Percentiles rank a stretch among this genome's conserved stretches.
Evolutionary conservation across 2,113 vertebrate genomes (phyloP).

Genomic region (Halichoerus grypus): DNA sequence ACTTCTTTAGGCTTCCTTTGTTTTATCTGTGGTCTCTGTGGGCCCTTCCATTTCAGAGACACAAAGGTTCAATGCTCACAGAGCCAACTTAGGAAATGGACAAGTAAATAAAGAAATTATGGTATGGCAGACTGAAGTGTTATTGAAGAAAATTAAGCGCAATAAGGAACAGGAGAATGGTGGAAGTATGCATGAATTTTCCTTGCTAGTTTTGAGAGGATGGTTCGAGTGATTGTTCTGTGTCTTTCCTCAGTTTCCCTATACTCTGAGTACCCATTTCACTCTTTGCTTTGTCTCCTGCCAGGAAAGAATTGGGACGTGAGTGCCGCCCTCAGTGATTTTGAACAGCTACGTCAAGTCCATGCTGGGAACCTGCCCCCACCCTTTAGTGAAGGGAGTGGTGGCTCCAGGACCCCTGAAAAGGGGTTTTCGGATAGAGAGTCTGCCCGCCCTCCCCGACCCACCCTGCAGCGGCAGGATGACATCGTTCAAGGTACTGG

Average conservation of each 20-base stretch:
- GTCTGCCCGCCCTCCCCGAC: conserved; percentile 86
- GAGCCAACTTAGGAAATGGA: neutral
- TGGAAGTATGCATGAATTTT: neutral
- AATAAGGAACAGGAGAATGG: neutral
- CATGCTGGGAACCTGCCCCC: conserved; percentile 91
- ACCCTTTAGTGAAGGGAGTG: conserved; percentile 89
- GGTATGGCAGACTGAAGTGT: neutral
- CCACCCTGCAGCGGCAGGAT: conserved; percentile 94
- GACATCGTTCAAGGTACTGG: conserved; percentile 94
- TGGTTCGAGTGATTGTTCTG: neutral
- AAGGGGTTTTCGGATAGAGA: conserved; percentile 90
- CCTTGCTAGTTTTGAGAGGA: neutral
- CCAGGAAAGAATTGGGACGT: conserved; percentile 99
- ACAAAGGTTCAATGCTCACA: neutral
- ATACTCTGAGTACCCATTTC: neutral
- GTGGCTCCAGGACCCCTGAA: conserved; percentile 84
- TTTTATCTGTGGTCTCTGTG: conserved; percentile 18
- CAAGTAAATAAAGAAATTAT: neutral
- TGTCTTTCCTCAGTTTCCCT: neutral
- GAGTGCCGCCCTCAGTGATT: conserved; percentile 95
- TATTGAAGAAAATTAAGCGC: neutral
- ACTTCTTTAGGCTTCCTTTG: neutral
- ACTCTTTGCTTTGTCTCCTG: neutral
- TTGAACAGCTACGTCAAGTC: conserved; percentile 96
- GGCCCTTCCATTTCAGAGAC: neutral